Base-by-base conservation (phyloP, 1,140 invertebrate species). In the Drosophila grimshawi region DNA sequence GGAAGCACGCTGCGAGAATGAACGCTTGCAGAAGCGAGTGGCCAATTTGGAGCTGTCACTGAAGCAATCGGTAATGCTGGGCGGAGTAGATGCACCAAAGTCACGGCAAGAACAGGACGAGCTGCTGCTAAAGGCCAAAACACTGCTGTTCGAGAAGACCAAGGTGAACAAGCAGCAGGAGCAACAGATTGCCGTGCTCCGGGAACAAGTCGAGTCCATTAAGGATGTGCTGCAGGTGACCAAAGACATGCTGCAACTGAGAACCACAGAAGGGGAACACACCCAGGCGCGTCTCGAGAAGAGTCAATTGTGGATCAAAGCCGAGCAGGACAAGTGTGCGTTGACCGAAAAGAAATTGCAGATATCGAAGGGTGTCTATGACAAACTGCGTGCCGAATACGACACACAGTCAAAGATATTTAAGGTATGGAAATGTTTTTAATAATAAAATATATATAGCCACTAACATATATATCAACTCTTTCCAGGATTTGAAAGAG, bases 141-240 rank as follows among this genome's bases (percentile, higher is more conserved):
- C 94, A 0, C 94, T 95, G 86, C 94, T 95, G 19, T 95, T 95
- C 78, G 95, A 95, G 73, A 95, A 95, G 78, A 95, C 94, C 2
- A 95, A 95, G 93, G 93, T 95, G 75, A 94, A 95, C 59, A 95
- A 95, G 78, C 96, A 96, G 89, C 95, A 96, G 86, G 95, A 96
- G 90, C 93, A 95, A 67, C 95, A 96, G 86, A 96, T 96, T 37
- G 94, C 94, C 43, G 95, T 95, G 0, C 88, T 96, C 5, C 95
- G 94, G 11, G 94, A 94, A 33, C 96, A 96, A 85, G 95, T 96
- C 3, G 92, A 94, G 19, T 96, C 96, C 2, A 92, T 97, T 27
- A 96, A 96, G 91, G 96, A 97, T 72, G 96, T 97, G 2, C 94
- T 96, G 6, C 92, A 93, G 5, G 96, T 97, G 46, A 96, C 96